A percentile compares a stretch with the other conserved stretches of the same genome.
Conservation (phyloP, 1,140 invertebrate genomes). For the Diprion similis region DNA sequence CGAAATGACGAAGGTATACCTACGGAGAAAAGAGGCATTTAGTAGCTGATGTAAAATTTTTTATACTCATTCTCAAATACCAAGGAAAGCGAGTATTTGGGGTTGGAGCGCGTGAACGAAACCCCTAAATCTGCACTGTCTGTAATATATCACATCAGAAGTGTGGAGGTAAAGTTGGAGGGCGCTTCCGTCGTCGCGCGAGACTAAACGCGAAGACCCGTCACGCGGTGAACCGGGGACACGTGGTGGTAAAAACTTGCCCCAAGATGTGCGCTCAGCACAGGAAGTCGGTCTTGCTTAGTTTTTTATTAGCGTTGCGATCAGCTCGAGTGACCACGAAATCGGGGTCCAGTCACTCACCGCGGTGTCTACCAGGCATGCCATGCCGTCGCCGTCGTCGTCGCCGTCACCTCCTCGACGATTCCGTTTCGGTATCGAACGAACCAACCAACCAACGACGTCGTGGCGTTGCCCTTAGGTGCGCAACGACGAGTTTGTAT, state of each 20-base stretch:
- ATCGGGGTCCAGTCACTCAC: constrained; percentile 4
- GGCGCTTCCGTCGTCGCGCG: background rate
- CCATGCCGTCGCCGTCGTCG: too few species aligned
- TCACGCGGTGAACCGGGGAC: background rate
- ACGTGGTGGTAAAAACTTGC: background rate
- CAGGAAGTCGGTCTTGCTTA: background rate
- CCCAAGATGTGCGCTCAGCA: background rate
- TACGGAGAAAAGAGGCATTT: too few species aligned
- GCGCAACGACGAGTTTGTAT: background rate
- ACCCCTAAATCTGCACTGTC: background rate
- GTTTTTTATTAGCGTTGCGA: constrained; percentile 1
- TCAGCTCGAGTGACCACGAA: constrained; percentile 6
- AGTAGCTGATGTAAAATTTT: too few species aligned
- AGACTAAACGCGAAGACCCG: constrained; percentile 7
- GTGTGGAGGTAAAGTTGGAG: background rate
- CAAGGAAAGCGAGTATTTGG: too few species aligned
- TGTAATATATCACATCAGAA: background rate
- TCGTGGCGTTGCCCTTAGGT: background rate
- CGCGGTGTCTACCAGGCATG: background rate
- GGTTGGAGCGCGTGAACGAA: too few species aligned
- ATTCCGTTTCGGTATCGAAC: background rate
- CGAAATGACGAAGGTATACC: too few species aligned
- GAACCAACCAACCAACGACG: background rate
- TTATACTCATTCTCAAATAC: too few species aligned
- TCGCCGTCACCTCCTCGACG: background rate